phyloP scores from a whole-genome alignment of 1,140 invertebrate species.

The Lordiphosa clarofinis region DNA sequence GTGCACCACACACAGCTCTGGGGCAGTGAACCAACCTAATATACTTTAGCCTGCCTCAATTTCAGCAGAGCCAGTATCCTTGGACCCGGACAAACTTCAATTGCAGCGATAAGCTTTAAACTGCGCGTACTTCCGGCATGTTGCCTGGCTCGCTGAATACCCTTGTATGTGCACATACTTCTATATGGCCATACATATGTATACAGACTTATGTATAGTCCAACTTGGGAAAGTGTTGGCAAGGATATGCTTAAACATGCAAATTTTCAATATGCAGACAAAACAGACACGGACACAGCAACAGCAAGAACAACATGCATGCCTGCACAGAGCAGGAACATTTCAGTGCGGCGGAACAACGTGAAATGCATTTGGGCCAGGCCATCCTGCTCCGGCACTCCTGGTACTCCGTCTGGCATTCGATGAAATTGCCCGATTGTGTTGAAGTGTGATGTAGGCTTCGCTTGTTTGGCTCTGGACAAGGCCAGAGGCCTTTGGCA shows the following conservation, averaged over 20 bases:
- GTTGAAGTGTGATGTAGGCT: slow-evolving; percentile 79
- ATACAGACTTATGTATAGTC: slow-evolving; percentile 37
- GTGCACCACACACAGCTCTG: too few relatives aligned
- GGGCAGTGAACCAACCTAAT: not conserved
- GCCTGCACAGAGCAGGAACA: slow-evolving; percentile 57
- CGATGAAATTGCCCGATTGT: slow-evolving; percentile 78
- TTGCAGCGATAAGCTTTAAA: slow-evolving; percentile 78
- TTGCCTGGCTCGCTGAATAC: slow-evolving; percentile 20
- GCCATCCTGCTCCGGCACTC: slow-evolving; percentile 13
- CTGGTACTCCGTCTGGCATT: slow-evolving; percentile 28
- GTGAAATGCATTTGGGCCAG: slow-evolving; percentile 66
- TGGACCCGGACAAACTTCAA: slow-evolving; percentile 48
- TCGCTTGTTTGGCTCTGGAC: slow-evolving; percentile 69
- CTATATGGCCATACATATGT: slow-evolving; percentile 2
- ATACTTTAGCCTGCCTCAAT: not conserved
- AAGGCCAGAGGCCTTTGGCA: slow-evolving; percentile 52
- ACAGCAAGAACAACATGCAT: slow-evolving; percentile 47
- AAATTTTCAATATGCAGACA: slow-evolving; percentile 78
- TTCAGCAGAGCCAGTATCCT: slow-evolving; percentile 36
- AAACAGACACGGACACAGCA: slow-evolving; percentile 44
- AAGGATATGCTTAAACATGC: slow-evolving; percentile 78
- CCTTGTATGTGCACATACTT: slow-evolving; percentile 13
- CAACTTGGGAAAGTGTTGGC: slow-evolving; percentile 66
- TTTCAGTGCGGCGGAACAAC: slow-evolving; percentile 58
- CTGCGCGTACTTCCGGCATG: slow-evolving; percentile 65